Evolutionary conservation across 2,113 vertebrate species (phyloP), one percentile per base, ranked within the genome.

Genomic region (Stegastes partitus): DNA sequence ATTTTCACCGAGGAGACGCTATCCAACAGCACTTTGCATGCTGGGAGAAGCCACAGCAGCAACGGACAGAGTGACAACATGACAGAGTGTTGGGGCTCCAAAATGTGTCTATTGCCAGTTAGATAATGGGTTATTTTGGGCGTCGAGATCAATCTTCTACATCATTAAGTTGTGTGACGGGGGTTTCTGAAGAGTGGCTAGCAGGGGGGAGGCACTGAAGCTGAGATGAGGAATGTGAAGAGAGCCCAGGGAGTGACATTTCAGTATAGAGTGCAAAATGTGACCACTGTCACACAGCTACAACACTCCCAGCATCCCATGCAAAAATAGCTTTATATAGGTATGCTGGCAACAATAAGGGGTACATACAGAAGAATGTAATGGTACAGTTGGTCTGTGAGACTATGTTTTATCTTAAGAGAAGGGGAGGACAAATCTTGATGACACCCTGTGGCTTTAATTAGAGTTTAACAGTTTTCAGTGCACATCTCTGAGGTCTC

Each of bases 111-210:
- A 63, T 77, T 75, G 68, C 62, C 69, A 26, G 82, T 76, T 79
- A 80, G 89, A 89, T 89, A 85, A 88, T 80, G 76, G 72, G 65
- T 66, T 90, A 91, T 91, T 89, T 90, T 86, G 42, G 79, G 82
- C 39, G 2, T 63, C 1, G 55, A 68, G 74, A 88, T 89, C 81
- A 86, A 81, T 91, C 80, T 86, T 89, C 73, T 83, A 78, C 79
- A 84, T 83, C 81, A 88, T 91, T 91, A 91, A 65, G 74, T 62
- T 7, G 72, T 82, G 74, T 76, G 87, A 84, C 80, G 64, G 47
- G 68, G 79, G 51, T 69, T 83, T 86, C 74, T 82, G 71, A 19
- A 16, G 78, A 77, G 72, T 23, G 66, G 73, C 56, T 71, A 49
- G 79, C 67, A 69, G 84, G 79, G 75, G 67, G 71, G 71, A 70